Base-by-base conservation (phyloP, 2,888 invertebrate species). In the Eristalis intricaria region DNA sequence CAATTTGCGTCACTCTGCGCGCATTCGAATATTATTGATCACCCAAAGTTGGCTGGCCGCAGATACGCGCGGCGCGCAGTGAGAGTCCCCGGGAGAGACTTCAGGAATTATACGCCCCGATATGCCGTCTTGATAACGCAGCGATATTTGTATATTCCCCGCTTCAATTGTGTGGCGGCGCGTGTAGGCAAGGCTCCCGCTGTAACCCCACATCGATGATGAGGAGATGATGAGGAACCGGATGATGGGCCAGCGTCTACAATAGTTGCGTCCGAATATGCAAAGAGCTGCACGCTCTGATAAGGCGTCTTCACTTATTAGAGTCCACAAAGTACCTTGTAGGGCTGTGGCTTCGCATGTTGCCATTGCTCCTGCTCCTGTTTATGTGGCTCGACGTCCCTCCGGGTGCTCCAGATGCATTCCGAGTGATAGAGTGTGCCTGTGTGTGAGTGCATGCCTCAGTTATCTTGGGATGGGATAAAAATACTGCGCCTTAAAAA, bases 401-500 rank as follows among this genome's bases (percentile, higher is more conserved):
- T 91, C 85, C 90, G 91, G 92, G 92, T 92, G 91, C 91, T 90
- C 87, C 91, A 92, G 92, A 92, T 92, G 92, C 92, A 92, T 91
- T 91, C 92, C 91, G 90, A 90, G 90, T 92, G 92, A 92, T 92
- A 92, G 91, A 90, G 66, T 91, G 90, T 90, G 81, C 84, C 35
- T 71, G 66, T 75, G 78, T 73, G 22, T 64, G 11, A 32, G 32
- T 10, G 32, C 32, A 10, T 10, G 32, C 7, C 32, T 32, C 29
- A 50, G 61, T 73, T 81, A 76, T 91, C 90, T 91, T 91, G 91
- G 90, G 90, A 90, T 91, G 91, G 73, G 76, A 77, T 81, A 92
- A 92, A 92, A 92, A 92, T 92, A 92, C 92, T 92, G 91, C 90
- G 90, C 90, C 92, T 92, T 92, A 92, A 92, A 92, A 91, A 92